Evolutionary conservation across 2,888 invertebrate species (phyloP).

Genomic region (Nomada ruficornis): DNA sequence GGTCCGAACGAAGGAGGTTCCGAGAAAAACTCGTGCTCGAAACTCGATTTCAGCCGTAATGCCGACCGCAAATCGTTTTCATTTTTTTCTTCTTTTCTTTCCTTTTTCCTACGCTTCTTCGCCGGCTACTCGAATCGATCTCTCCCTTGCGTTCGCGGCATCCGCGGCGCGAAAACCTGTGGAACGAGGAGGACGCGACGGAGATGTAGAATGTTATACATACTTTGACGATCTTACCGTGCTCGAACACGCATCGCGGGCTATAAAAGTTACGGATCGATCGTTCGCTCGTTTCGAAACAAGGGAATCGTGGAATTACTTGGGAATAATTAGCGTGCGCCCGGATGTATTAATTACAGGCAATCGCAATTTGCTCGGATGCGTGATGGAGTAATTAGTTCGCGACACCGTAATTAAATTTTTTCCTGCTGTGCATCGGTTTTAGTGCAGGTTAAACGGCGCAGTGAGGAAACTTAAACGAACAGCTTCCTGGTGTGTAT

Average conservation of each 20-base stretch:
- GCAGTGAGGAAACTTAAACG: background rate
- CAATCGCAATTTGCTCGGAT: background rate
- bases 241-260: background rate
- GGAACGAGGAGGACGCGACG: background rate
- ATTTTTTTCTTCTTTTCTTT: conserved; percentile 4
- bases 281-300: background rate
- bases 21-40: conserved; percentile 45
- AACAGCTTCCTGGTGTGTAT: background rate
- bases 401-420: conserved; percentile 21
- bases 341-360: conserved; percentile 18
- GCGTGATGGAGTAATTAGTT: conserved; percentile 3
- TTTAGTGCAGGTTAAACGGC: background rate
- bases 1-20: conserved; percentile 29
- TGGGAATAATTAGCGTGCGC: background rate
- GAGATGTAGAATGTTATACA: conserved; percentile 3
- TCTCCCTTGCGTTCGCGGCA: background rate
- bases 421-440: background rate
- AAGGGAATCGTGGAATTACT: background rate
- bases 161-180: background rate
- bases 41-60: conserved; percentile 42
- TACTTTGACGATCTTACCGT: background rate
- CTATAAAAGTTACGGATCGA: background rate
- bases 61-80: conserved; percentile 50
- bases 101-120: background rate
- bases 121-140: conserved; percentile 15